Base-by-base conservation (phyloP, 2,113 vertebrate species). In the Nesoenas mayeri region DNA sequence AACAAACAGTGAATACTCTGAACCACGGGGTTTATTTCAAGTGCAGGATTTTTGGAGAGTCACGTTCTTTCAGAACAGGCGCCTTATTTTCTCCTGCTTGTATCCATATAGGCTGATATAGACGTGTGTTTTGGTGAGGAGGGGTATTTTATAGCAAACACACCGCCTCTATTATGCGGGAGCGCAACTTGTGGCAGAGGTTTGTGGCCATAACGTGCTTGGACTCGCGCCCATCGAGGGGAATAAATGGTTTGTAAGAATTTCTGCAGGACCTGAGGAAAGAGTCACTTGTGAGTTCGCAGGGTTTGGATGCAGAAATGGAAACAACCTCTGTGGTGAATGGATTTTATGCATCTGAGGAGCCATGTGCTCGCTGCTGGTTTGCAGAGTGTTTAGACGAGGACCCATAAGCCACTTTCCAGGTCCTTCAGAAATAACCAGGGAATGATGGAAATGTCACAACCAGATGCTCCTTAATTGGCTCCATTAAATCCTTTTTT, bases 311-410 rank as follows among this genome's bases (percentile, higher is more conserved):
- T 36, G 57, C 34, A 7, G 44, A 17, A 66, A 31, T 5, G 51
- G 62, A 44, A 54, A 11, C 9, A 6, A 24, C 10, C 48, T 50
- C 48, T 11, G 48, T 9, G 48, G 47, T 7, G 40, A 25, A 38
- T 15, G 19, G 14, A 7, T 21, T 6, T 6, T 0, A 5, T 4
- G 58, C 19, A 0, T 20, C 14, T 13, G 40, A 24, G 57, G 36
- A 79, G 47, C 44, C 62, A 0, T 9, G 0, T 3, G 42, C 28
- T 12, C 58, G 4, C 48, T 34, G 12, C 47, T 82, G 12, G 1
- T 28, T 25, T 6, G 9, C 78, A 10, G 61, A 17, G 50, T 5
- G 2, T 50, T 73, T 20, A 38, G 57, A 20, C 12, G 13, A 31
- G 40, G 38, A 57, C 36, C 44, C n/a, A 0, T 20, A 20, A 32